Percentiles rank a stretch among this genome's conserved stretches.
Evolutionary conservation across 2,113 vertebrate species (phyloP).

Genomic region (Mastomys coucha): DNA sequence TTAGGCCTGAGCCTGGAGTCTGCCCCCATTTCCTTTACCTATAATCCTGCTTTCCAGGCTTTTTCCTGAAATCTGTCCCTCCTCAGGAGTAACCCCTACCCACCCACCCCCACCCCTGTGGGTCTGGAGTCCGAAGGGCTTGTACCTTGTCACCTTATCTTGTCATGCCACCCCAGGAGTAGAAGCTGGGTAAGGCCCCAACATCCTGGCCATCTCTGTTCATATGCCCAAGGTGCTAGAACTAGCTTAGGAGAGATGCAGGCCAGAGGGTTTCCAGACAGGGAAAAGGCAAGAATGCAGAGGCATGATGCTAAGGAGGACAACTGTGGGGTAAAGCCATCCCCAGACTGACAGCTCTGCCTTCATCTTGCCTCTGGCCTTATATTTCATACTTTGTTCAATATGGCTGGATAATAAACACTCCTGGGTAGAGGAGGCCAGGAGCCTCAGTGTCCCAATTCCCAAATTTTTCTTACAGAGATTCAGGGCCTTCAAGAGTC

Average conservation of each 20-base stretch:
- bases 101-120: background rate
- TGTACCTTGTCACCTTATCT: slow-evolving; percentile 53
- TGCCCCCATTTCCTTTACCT: slow-evolving; percentile 56
- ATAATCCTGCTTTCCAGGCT: background rate
- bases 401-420: slow-evolving; percentile 61
- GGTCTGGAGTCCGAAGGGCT: slow-evolving; percentile 63
- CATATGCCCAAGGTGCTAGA: slow-evolving; percentile 80
- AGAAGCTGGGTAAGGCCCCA: slow-evolving; percentile 67
- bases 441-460: slow-evolving; percentile 37
- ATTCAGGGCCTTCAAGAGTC: slow-evolving; percentile 48
- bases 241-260: slow-evolving; percentile 68
- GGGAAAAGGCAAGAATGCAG: slow-evolving; percentile 35
- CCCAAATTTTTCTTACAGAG: slow-evolving; percentile 19
- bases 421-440: slow-evolving; percentile 57
- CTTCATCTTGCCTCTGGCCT: slow-evolving; percentile 68
- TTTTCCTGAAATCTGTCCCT: background rate
- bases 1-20: slow-evolving; percentile 62
- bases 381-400: slow-evolving; percentile 53
- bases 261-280: slow-evolving; percentile 56
- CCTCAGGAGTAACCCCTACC: background rate
- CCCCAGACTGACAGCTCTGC: slow-evolving; percentile 54
- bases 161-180: slow-evolving; percentile 57
- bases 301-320: slow-evolving; percentile 17
- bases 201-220: slow-evolving; percentile 65
- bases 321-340: slow-evolving; percentile 45